phyloP scores from a whole-genome alignment of 2,113 vertebrate species.

The Stigmatopora nigra region DNA sequence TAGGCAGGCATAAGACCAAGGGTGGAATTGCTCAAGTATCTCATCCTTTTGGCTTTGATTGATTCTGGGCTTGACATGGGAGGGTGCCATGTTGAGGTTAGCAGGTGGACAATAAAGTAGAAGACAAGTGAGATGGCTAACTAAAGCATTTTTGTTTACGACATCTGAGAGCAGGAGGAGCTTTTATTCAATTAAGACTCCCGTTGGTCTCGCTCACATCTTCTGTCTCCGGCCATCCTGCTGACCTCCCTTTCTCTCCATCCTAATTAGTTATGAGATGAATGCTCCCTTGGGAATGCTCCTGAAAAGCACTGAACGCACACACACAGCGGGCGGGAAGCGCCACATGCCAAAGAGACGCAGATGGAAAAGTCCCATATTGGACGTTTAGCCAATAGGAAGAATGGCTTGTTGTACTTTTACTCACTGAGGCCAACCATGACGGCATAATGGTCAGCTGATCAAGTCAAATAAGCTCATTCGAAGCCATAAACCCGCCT shows the following conservation, averaged over 20 bases:
- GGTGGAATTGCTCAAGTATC: background rate
- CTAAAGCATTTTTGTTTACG: constrained; percentile 45
- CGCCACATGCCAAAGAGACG: constrained; percentile 21
- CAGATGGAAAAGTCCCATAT: constrained; percentile 13
- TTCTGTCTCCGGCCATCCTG: constrained; percentile 39
- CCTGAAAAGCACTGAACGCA: constrained; percentile 27
- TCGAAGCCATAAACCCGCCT: constrained; percentile 31
- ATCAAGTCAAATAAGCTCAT: constrained; percentile 44
- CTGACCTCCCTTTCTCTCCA: constrained; percentile 37
- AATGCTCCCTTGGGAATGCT: constrained; percentile 46
- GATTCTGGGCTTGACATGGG: constrained; percentile 1
- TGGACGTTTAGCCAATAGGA: constrained; percentile 22
- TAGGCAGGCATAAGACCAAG: constrained; percentile 8
- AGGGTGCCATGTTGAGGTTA: constrained; percentile 17
- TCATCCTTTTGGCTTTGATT: constrained; percentile 1
- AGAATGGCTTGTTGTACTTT: constrained; percentile 13
- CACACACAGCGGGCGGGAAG: constrained; percentile 9
- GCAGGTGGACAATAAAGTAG: constrained; percentile 21
- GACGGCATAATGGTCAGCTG: constrained; percentile 31
- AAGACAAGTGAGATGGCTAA: constrained; percentile 24
- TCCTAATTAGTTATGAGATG: constrained; percentile 54
- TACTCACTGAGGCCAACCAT: constrained; percentile 8
- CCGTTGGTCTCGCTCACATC: constrained; percentile 36
- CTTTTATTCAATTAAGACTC: constrained; percentile 62
- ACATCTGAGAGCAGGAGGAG: constrained; percentile 40